A percentile compares a stretch with the other conserved stretches of the same genome.
phyloP scores from a whole-genome alignment of 2,888 invertebrate species.

The Clunio marinus region DNA sequence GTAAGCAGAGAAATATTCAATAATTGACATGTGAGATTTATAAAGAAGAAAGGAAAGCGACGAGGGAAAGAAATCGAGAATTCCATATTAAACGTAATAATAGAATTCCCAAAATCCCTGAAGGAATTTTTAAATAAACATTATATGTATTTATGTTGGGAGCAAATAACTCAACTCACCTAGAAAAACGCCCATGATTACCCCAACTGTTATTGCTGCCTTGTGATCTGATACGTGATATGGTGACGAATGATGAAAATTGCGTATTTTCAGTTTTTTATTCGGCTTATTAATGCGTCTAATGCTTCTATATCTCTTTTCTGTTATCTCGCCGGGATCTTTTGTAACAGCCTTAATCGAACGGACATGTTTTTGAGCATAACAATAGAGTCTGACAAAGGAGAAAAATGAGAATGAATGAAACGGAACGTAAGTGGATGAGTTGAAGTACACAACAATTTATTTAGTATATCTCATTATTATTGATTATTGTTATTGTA shows the following conservation, averaged over 20 bases:
- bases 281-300: conserved; percentile 53
- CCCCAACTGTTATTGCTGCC: conserved; percentile 95
- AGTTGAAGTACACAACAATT: background rate
- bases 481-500: background rate
- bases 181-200: conserved; percentile 98
- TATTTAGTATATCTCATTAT: conserved; percentile 22
- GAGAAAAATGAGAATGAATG: background rate
- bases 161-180: no score
- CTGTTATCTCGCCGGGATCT: conserved; percentile 58
- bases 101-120: no score
- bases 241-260: conserved; percentile 66
- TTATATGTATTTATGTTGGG: no score
- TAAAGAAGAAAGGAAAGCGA: no score
- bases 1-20: no score
- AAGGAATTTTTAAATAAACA: no score
- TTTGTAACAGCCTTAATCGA: conserved; percentile 87
- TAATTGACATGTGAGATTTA: no score
- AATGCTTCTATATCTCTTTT: conserved; percentile 51
- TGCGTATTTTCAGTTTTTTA: conserved; percentile 55
- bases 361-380: conserved; percentile 95
- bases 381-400: conserved; percentile 76
- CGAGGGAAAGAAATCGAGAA: no score
- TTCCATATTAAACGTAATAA: no score
- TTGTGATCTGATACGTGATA: conserved; percentile 96
- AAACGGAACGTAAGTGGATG: background rate